Evolutionary conservation across 2,888 invertebrate species (phyloP).

Genomic region (Sminthurides aquaticus): DNA sequence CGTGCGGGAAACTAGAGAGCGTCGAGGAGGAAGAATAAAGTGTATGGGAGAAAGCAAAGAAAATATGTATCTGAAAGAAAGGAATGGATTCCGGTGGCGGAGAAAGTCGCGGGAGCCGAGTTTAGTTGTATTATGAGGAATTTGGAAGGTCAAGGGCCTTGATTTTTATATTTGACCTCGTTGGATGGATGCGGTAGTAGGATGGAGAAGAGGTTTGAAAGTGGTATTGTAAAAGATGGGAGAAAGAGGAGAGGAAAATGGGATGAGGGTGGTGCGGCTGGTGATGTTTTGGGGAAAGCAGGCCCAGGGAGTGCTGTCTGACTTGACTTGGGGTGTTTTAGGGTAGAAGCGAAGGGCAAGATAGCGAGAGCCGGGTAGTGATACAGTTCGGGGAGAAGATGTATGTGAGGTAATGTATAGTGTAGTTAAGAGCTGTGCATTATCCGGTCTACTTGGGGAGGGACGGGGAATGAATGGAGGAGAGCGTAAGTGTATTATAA

Average conservation of each 20-base stretch:
- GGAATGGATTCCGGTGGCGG: no score
- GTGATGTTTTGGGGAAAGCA: neutral
- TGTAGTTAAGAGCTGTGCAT: neutral
- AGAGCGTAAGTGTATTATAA: conserved; percentile 37
- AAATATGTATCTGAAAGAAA: no score
- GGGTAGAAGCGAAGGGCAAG: neutral
- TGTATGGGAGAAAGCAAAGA: no score
- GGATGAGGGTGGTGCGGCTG: neutral
- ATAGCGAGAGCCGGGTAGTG: neutral
- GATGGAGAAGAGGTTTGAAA: neutral
- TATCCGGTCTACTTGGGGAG: neutral
- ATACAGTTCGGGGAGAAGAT: neutral
- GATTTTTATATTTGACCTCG: neutral
- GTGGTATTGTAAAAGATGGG: neutral
- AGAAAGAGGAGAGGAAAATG: neutral
- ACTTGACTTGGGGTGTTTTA: neutral
- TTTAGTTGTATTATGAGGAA: no score
- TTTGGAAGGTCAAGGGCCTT: neutral
- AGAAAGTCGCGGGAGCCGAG: no score
- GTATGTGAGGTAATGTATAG: neutral
- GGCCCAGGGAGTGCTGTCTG: neutral
- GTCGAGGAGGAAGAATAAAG: no score
- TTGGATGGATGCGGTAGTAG: no score
- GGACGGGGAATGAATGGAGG: conserved; percentile 11
- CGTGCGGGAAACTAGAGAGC: no score